Evolutionary conservation across 2,797 vertebrate species (phyloP).

Genomic region (Thamnophis elegans): DNA sequence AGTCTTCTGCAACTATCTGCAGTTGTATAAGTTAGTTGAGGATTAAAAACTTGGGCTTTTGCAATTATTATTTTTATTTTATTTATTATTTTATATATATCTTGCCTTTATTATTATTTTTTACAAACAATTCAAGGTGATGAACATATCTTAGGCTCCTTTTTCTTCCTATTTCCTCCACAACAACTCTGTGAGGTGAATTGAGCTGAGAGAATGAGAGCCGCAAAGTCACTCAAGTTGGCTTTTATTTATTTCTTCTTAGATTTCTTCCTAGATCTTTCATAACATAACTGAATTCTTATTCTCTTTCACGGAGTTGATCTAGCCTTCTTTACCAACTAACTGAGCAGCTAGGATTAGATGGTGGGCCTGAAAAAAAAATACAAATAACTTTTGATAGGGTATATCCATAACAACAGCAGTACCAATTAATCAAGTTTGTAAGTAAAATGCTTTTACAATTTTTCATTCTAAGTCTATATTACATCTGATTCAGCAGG

Average conservation of each 20-base stretch:
- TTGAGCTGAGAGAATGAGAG: not conserved
- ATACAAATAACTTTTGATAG: not conserved
- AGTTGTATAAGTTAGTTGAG: not conserved
- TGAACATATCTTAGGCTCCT: not conserved
- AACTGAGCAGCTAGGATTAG: not conserved
- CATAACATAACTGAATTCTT: not conserved
- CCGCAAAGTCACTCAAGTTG: not conserved
- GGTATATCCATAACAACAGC: not conserved
- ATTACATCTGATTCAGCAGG: not conserved
- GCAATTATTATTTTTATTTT: not conserved
- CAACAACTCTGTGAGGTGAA: not conserved
- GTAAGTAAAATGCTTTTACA: fast-evolving
- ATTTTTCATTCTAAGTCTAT: not conserved
- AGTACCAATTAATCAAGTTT: not conserved
- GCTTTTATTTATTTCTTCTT: not conserved
- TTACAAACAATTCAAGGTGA: not conserved
- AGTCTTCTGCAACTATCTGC: not conserved
- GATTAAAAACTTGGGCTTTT: not conserved
- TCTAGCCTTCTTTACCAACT: not conserved
- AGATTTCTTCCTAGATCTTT: not conserved
- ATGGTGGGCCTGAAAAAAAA: not conserved
- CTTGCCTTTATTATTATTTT: not conserved
- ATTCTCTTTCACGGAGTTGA: not conserved
- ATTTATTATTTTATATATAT: not conserved
- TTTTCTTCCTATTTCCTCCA: not conserved